A percentile compares a stretch with the other conserved stretches of the same genome.
Conservation (phyloP, 2,113 vertebrate genomes). For the Microcebus ravelobensis region DNA sequence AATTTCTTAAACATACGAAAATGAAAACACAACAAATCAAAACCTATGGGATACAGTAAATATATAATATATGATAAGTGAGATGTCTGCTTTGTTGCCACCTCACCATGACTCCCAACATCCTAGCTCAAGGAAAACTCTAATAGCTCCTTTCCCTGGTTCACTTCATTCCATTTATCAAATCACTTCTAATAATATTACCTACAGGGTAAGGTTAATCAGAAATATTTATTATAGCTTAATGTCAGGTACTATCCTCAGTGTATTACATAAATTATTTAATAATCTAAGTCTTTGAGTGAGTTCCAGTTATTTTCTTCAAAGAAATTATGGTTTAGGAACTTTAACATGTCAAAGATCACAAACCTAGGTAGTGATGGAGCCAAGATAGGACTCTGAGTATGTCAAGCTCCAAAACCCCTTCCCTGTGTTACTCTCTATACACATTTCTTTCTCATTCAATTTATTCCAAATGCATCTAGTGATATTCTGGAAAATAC, state of each 20-base stretch:
- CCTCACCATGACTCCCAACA: not conserved
- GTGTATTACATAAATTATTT: not conserved
- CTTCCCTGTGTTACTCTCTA: not conserved
- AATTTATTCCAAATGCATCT: not conserved
- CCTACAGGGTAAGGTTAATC: not conserved
- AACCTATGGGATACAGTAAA: no score
- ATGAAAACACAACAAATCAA: no score
- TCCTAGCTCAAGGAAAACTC: not conserved
- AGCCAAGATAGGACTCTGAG: not conserved
- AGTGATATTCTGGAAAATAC: not conserved
- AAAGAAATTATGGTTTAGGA: slow-evolving; percentile 20
- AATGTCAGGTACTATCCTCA: not conserved
- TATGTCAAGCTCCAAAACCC: not conserved
- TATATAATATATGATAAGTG: no score
- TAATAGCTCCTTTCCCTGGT: not conserved
- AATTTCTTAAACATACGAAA: no score
- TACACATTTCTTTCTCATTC: not conserved
- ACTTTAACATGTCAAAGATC: not conserved
- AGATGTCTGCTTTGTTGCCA: not conserved
- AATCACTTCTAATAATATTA: not conserved
- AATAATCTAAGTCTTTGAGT: not conserved
- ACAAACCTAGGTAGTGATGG: not conserved
- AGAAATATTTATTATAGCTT: slow-evolving; percentile 1
- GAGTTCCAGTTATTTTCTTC: slow-evolving; percentile 9
- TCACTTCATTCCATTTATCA: not conserved